A percentile compares a stretch with the other conserved stretches of the same genome.
Conservation (phyloP, 2,797 vertebrate genomes). For the Anabacerthia variegaticeps region DNA sequence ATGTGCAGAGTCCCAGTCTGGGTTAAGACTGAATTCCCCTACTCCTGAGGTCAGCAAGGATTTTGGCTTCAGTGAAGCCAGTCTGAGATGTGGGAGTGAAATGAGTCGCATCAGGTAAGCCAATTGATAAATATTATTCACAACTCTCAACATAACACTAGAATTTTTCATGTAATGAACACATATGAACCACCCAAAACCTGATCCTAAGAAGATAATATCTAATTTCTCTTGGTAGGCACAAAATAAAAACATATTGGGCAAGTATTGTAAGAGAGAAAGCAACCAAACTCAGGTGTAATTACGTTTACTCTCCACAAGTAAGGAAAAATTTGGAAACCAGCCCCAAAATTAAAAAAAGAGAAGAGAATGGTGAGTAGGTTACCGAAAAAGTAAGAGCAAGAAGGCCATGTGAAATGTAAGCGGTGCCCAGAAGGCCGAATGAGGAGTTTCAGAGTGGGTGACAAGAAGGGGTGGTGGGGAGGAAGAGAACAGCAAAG, state of each 20-base stretch:
- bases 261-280: not conserved
- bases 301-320: not conserved
- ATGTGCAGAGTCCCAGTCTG: not conserved
- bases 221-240: not conserved
- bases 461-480: not conserved
- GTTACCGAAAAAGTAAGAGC: not conserved
- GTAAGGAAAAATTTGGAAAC: not conserved
- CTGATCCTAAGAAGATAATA: not conserved
- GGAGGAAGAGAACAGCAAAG: not conserved
- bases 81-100: not conserved
- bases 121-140: not conserved
- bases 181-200: not conserved
- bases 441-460: not conserved
- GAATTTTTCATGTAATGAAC: not conserved
- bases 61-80: not conserved
- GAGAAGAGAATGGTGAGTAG: not conserved
- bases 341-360: not conserved
- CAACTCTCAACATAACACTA: not conserved
- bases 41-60: not conserved
- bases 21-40: not conserved
- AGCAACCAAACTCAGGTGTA: not conserved
- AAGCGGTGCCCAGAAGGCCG: not conserved
- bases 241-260: accelerated
- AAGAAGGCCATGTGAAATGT: accelerated
- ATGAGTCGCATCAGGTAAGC: not conserved